These are phyloP conservation scores for Lepidochitona cinerea DNA, from an alignment of 2,888 invertebrate species.

Conservation along the genomic window DNA sequence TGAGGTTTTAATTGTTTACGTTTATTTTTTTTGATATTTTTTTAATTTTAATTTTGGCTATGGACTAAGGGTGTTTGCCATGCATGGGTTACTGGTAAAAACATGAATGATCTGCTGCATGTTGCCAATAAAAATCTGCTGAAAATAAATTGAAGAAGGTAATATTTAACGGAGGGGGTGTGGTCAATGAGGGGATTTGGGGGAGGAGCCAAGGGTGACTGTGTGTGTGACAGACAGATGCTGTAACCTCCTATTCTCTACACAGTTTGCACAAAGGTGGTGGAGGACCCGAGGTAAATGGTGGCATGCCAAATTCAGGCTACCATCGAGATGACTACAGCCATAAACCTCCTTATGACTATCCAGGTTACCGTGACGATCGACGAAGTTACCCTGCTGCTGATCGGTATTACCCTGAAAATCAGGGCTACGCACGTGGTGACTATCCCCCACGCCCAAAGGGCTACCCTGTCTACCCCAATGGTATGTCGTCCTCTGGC, in stretches of 20 bases:
- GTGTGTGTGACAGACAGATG: neutral
- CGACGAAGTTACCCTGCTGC: neutral
- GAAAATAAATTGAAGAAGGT: no score
- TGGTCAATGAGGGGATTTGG: neutral
- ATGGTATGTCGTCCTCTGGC: constrained; percentile 3
- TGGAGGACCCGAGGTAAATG: neutral
- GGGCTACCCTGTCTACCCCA: neutral
- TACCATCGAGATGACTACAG: neutral
- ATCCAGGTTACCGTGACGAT: neutral
- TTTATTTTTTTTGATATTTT: no score
- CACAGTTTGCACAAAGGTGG: neutral
- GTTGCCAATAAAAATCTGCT: no score
- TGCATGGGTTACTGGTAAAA: no score
- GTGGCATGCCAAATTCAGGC: neutral
- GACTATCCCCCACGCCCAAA: neutral
- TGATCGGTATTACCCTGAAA: neutral
- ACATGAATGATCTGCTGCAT: no score
- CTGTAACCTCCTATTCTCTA: neutral
- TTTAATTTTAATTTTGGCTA: no score
- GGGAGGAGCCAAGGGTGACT: neutral
- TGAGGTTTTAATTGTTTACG: no score
- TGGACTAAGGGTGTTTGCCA: no score
- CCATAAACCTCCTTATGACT: neutral
- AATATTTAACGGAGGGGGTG: neutral
- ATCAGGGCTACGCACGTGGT: neutral